Conservation (phyloP, 2,797 vertebrate genomes). For the Rachycentron canadum region DNA sequence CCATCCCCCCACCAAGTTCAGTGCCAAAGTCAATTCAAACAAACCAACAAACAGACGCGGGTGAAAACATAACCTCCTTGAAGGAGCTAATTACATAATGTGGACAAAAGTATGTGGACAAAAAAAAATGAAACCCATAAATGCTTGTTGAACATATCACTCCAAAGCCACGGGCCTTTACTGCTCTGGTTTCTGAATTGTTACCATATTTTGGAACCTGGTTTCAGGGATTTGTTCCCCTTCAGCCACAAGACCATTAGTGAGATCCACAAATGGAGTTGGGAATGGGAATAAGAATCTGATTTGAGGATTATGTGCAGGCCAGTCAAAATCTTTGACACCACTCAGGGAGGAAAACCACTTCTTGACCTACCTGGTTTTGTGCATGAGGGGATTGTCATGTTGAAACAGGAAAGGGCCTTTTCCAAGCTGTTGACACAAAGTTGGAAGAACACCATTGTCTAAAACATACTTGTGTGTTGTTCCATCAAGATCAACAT, state of each 20-base stretch:
- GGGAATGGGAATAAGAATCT: background rate
- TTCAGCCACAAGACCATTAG: background rate
- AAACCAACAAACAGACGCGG: too few relatives aligned
- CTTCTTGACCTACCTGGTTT: background rate
- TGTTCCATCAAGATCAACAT: background rate
- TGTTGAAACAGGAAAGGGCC: constrained; percentile 22
- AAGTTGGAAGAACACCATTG: constrained; percentile 1
- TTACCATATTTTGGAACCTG: background rate
- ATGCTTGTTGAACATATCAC: background rate
- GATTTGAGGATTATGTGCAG: too few relatives aligned
- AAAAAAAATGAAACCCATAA: background rate
- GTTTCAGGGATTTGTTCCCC: background rate
- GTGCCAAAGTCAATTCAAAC: too few relatives aligned
- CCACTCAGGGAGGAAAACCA: background rate
- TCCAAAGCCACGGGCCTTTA: background rate
- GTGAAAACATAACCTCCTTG: too few relatives aligned
- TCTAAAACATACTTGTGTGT: background rate
- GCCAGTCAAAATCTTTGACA: background rate
- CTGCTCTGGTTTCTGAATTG: background rate
- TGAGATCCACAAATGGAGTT: background rate
- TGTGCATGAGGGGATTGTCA: background rate
- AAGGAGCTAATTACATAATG: background rate
- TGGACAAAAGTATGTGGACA: background rate
- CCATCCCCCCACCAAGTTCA: too few relatives aligned
- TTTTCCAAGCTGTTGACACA: constrained; percentile 12